Evolutionary conservation across 2,797 vertebrate species (phyloP).

Genomic region (Sibirionetta formosa): DNA sequence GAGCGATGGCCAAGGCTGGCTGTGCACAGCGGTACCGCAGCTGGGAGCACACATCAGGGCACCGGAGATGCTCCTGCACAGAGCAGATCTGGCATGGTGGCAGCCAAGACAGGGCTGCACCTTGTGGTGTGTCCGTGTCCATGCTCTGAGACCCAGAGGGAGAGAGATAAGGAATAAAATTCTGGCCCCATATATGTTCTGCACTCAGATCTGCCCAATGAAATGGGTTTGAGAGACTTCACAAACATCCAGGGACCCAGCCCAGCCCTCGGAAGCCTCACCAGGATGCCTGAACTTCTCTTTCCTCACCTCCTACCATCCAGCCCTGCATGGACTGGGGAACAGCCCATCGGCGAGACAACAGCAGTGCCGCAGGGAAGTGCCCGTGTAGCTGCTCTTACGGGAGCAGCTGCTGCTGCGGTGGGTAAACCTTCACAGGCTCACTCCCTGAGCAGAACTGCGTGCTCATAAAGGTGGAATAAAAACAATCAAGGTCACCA

Average conservation of each 20-base stretch:
- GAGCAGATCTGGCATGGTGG: neutral
- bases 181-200: neutral
- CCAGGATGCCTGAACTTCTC: neutral
- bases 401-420: neutral
- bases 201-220: rapidly evolving
- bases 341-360: neutral
- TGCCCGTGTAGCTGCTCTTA: neutral
- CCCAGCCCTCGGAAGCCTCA: neutral
- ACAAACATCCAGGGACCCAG: neutral
- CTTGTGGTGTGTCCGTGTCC: neutral
- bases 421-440: neutral
- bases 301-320: neutral
- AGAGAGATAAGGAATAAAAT: neutral
- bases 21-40: rapidly evolving
- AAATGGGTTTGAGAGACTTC: neutral
- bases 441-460: neutral
- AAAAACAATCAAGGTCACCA: neutral
- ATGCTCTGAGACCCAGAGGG: neutral
- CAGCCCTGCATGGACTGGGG: neutral
- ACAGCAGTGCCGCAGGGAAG: neutral
- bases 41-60: rapidly evolving
- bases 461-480: neutral
- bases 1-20: neutral
- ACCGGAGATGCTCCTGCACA: neutral
- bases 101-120: neutral